phyloP scores from a whole-genome alignment of 92 coral and sea anemone species.

The Pocillopora grandis region DNA sequence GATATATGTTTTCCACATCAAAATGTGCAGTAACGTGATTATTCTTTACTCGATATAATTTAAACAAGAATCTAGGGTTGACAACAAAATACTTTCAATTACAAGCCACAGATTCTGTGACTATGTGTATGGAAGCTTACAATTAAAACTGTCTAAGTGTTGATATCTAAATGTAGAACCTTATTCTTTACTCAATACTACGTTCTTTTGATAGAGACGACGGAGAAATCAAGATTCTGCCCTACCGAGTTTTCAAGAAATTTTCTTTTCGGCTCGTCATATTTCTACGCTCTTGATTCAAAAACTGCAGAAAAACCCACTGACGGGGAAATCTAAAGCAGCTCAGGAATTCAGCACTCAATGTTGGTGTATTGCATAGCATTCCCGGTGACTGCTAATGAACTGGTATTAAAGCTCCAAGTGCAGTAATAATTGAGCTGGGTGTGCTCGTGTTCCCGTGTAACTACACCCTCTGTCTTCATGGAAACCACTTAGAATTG shows the following conservation, averaged over 20 bases:
- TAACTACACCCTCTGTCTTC: constrained; percentile 12
- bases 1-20: background rate
- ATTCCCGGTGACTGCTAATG: constrained; percentile 7
- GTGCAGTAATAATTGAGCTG: constrained; percentile 38
- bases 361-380: constrained; percentile 8
- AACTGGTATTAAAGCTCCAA: constrained; percentile 9
- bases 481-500: constrained; percentile 27
- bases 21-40: background rate
- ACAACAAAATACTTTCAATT: constrained; percentile 1
- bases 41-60: background rate
- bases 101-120: constrained; percentile 8
- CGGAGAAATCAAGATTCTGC: background rate
- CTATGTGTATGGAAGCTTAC: background rate
- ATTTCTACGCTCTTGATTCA: background rate
- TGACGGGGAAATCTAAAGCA: background rate
- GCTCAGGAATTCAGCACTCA: constrained; percentile 12
- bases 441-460: constrained; percentile 14
- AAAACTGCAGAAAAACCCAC: constrained; percentile 5
- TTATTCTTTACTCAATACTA: background rate
- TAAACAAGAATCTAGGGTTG: background rate
- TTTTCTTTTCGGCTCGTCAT: background rate
- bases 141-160: background rate
- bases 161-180: background rate
- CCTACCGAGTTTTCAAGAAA: background rate
- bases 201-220: background rate